Conservation (phyloP, 2,888 invertebrate species). For the Margaritifera margaritifera region DNA sequence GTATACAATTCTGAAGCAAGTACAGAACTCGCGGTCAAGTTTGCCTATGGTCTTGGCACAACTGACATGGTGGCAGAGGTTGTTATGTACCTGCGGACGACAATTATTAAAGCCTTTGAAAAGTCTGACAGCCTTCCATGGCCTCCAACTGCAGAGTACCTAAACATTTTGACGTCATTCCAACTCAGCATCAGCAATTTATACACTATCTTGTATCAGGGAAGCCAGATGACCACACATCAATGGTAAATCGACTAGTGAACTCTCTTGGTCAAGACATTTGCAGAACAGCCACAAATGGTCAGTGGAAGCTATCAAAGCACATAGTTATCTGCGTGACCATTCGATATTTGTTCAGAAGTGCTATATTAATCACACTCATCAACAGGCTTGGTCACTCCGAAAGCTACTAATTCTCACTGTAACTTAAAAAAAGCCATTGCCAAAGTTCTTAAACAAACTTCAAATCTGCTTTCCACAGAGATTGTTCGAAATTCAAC, state of each 20-base stretch:
- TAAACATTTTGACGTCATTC: slow-evolving; percentile 5
- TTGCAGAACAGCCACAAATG: slow-evolving; percentile 34
- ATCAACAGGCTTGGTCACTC: slow-evolving; percentile 33
- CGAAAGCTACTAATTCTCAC: slow-evolving; percentile 30
- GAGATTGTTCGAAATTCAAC: slow-evolving; percentile 32
- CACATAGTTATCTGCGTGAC: slow-evolving; percentile 30
- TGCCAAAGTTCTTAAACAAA: slow-evolving; percentile 26
- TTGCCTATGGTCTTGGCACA: slow-evolving; percentile 1
- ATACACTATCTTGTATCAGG: slow-evolving; percentile 14
- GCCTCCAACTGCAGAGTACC: slow-evolving; percentile 17
- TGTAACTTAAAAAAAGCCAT: slow-evolving; percentile 36
- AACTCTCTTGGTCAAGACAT: slow-evolving; percentile 32
- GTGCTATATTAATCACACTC: slow-evolving; percentile 17
- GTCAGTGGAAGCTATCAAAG: slow-evolving; percentile 30
- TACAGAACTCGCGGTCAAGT: neutral
- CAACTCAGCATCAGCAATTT: slow-evolving; percentile 5
- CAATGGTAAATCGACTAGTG: slow-evolving; percentile 14
- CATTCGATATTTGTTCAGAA: slow-evolving; percentile 27
- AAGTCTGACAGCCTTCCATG: slow-evolving; percentile 11
- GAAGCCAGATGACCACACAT: slow-evolving; percentile 1
- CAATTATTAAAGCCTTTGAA: slow-evolving; percentile 14
- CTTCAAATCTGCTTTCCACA: slow-evolving; percentile 33
- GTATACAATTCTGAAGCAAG: slow-evolving; percentile 2
- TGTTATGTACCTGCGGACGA: slow-evolving; percentile 9
- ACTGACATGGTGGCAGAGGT: slow-evolving; percentile 7